Evolutionary conservation across 1,140 invertebrate genomes (phyloP), one percentile per base, ranked within the genome.

Genomic region (Eueides isabella): DNA sequence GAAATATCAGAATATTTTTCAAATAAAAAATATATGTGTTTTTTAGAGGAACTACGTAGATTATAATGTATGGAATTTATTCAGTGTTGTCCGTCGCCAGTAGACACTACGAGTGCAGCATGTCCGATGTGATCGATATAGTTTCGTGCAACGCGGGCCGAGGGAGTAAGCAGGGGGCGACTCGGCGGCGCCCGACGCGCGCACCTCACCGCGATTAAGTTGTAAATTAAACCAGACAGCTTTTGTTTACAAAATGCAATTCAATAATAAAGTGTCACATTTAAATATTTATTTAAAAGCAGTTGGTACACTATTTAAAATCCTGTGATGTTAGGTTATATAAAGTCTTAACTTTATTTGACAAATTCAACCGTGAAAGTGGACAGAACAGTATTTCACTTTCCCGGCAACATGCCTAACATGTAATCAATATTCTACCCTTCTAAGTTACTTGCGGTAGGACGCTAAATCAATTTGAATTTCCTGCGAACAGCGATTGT

Each of bases 101-200:
- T 23, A 19, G 12, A 38, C 30, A 11, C 26, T 55, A 41, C 44
- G 71, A 81, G 64, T 89, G 84, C 83, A 87, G 74, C 67, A 78
- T 84, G 82, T 80, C 78, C 81, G 70, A 74, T 74, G 76, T 85
- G 82, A 90, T 90, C 88, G 88, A 90, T 90, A 88, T 74, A 67
- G 79, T 77, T 70, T 35, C 77, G 78, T 86, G 86, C 83, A 81
- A 71, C 64, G 61, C 61, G 61, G 61, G 29, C 61, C 71, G 77
- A 80, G 77, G 80, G 67, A 62, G 75, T 61, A 70, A 30, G 69
- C 65, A 61, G 73, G 81, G 79, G 76, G 69, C 72, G 74, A 72
- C 81, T 62, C 80, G 64, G 29, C 63, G 69, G 84, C 80, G 81
- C 81, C 80, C 82, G 82, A 73, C 82, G 82, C 83, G 83, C 85